Percentiles rank a stretch among this genome's conserved stretches.
These are phyloP conservation scores for Watsonalla binaria DNA, from an alignment of 2,888 invertebrate genomes.

Conservation along the genomic window DNA sequence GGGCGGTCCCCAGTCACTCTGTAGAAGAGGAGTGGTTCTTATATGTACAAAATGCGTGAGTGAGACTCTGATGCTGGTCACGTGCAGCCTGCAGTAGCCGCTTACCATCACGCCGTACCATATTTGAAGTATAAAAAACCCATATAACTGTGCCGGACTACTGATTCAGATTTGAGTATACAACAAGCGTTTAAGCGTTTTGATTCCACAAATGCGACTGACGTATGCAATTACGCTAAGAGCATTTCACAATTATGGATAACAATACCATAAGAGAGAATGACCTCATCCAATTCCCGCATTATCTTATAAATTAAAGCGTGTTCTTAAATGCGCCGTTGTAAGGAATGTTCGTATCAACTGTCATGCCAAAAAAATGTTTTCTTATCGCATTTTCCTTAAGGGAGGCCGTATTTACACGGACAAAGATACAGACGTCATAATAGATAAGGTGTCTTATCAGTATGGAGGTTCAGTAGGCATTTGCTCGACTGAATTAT, in stretches of 20 bases:
- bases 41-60: too few species aligned
- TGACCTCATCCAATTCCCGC: neutral
- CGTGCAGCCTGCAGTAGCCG: too few species aligned
- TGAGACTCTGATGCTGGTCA: too few species aligned
- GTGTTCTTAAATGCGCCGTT: slow-evolving; percentile 1
- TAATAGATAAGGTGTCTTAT: neutral
- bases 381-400: slow-evolving; percentile 8
- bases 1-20: too few species aligned
- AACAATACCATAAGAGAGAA: neutral
- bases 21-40: too few species aligned
- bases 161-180: too few species aligned
- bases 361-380: slow-evolving; percentile 6
- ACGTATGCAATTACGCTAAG: neutral
- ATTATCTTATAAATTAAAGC: slow-evolving; percentile 2
- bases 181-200: too few species aligned
- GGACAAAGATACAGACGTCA: neutral
- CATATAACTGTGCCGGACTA: too few species aligned
- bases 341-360: slow-evolving; percentile 9
- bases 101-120: too few species aligned
- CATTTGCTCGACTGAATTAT: too few species aligned
- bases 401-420: neutral
- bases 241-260: neutral
- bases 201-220: too few species aligned
- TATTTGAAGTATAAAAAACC: too few species aligned
- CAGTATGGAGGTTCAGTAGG: neutral